Evolutionary conservation across 1,140 invertebrate species (phyloP).

Genomic region (Ceratina japonica): DNA sequence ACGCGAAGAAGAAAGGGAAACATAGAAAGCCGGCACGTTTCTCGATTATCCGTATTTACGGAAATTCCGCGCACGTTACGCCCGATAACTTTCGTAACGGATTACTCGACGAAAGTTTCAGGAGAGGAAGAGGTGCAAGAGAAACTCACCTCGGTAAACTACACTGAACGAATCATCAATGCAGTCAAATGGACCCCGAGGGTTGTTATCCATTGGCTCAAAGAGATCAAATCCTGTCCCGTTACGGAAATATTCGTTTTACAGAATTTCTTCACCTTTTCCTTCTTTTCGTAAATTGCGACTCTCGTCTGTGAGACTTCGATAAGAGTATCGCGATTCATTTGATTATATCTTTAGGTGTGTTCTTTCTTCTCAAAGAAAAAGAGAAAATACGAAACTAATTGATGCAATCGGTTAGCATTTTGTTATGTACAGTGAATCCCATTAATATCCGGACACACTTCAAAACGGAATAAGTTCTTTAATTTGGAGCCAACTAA

Average conservation of each 20-base stretch:
- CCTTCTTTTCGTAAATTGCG: no score
- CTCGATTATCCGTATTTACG: slow-evolving; percentile 70
- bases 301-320: no score
- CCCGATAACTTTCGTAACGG: slow-evolving; percentile 73
- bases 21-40: slow-evolving; percentile 49
- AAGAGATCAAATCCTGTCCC: slow-evolving; percentile 25
- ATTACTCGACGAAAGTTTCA: slow-evolving; percentile 69
- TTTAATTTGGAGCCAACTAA: no score
- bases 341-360: no score
- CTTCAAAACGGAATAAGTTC: no score
- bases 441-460: no score
- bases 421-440: no score
- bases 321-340: no score
- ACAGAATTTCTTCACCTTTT: not conserved
- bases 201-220: slow-evolving; percentile 29
- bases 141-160: slow-evolving; percentile 51
- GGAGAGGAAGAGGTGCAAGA: slow-evolving; percentile 31
- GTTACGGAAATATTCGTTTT: slow-evolving; percentile 3
- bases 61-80: slow-evolving; percentile 73
- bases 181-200: slow-evolving; percentile 60
- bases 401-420: no score
- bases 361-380: no score
- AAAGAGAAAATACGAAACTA: no score
- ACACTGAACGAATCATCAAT: slow-evolving; percentile 60
- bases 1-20: slow-evolving; percentile 17